Evolutionary conservation across 1,140 invertebrate genomes (phyloP).

Genomic region (Piezodorus guildinii): DNA sequence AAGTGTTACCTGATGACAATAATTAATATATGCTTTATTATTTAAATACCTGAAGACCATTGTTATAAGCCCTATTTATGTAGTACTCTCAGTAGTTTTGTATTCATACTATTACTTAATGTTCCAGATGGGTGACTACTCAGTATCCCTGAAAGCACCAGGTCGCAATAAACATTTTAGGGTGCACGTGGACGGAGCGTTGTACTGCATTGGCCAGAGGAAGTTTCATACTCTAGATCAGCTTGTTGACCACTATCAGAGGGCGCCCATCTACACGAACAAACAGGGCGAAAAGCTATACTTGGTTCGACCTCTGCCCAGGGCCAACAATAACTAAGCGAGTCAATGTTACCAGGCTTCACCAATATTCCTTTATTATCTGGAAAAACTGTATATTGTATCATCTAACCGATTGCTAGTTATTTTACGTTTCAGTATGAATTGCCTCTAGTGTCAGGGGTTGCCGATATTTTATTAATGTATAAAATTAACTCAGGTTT

Average conservation of each 20-base stretch:
- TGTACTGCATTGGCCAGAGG: conserved; percentile 95
- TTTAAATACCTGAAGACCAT: too few relatives aligned
- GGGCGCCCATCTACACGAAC: conserved; percentile 95
- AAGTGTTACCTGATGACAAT: too few relatives aligned
- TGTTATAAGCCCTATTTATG: too few relatives aligned
- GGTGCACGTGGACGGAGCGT: conserved; percentile 86
- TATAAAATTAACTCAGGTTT: not conserved
- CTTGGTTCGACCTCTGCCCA: conserved; percentile 71
- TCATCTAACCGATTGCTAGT: not conserved
- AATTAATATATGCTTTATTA: too few relatives aligned
- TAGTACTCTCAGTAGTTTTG: not conserved
- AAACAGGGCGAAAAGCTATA: conserved; percentile 89
- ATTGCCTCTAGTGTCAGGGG: not conserved
- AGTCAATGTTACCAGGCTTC: too few relatives aligned
- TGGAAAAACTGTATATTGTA: not conserved
- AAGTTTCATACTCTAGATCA: conserved; percentile 93
- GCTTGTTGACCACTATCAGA: conserved; percentile 95
- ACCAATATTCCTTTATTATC: not conserved
- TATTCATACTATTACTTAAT: conserved; percentile 9
- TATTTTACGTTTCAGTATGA: not conserved
- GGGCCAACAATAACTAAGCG: conserved; percentile 15
- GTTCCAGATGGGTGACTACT: conserved; percentile 90
- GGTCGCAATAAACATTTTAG: conserved; percentile 98
- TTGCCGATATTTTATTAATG: not conserved
- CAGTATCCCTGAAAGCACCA: conserved; percentile 93